These are phyloP conservation scores for Typhlomys cinereus DNA, from an alignment of 2,113 vertebrate genomes.

Conservation along the genomic window DNA sequence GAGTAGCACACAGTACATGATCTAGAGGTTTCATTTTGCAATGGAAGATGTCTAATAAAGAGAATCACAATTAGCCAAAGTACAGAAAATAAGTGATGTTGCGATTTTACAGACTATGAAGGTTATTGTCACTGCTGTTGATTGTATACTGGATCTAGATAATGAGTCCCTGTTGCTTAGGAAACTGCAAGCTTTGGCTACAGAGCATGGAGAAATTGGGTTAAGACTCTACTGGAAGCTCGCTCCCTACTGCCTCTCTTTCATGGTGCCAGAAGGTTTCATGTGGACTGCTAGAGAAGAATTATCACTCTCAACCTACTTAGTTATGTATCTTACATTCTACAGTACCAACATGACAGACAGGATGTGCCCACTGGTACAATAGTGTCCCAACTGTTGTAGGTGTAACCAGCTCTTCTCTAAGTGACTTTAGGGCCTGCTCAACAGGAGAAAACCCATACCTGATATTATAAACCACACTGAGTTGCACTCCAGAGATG, in stretches of 20 bases:
- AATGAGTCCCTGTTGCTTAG: neutral
- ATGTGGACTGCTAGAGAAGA: neutral
- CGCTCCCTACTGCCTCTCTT: neutral
- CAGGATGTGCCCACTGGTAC: neutral
- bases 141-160: neutral
- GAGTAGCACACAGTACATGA: no score
- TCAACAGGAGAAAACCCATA: neutral
- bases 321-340: neutral
- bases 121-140: neutral
- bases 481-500: neutral
- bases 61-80: no score
- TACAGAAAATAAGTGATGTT: no score
- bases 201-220: neutral
- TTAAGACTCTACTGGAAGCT: neutral
- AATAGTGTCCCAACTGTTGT: neutral
- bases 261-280: neutral
- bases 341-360: neutral
- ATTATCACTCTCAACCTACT: neutral
- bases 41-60: no score
- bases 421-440: neutral
- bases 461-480: neutral
- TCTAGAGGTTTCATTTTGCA: no score
- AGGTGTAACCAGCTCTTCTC: neutral
- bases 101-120: neutral
- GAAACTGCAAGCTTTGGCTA: neutral